phyloP scores from a whole-genome alignment of 2,797 vertebrate species.

The Dipus sagitta region DNA sequence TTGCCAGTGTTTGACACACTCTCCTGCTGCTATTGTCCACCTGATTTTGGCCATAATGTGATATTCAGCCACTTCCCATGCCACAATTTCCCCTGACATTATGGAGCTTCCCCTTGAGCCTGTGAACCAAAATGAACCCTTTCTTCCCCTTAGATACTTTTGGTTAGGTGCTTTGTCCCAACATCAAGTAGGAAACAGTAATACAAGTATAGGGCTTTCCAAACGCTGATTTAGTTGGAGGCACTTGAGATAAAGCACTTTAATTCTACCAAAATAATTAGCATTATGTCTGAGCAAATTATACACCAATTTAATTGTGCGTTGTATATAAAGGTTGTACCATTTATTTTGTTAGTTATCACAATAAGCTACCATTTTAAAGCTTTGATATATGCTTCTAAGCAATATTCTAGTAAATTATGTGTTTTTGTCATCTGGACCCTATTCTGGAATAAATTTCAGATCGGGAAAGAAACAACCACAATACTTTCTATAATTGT shows the following conservation, averaged over 20 bases:
- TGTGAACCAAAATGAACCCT: too few relatives aligned
- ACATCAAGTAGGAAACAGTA: too few relatives aligned
- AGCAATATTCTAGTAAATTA: neutral
- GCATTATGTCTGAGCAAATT: neutral
- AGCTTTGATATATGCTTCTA: neutral
- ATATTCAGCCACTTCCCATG: too few relatives aligned
- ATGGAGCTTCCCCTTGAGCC: too few relatives aligned
- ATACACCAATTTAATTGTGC: neutral
- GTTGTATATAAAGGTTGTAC: neutral
- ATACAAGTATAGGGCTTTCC: neutral
- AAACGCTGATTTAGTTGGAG: conserved; percentile 25
- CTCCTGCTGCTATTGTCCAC: too few relatives aligned
- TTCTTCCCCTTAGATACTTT: too few relatives aligned
- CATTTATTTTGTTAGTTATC: neutral
- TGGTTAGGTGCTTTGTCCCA: too few relatives aligned
- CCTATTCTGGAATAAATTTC: conserved; percentile 12
- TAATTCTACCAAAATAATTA: conserved; percentile 20
- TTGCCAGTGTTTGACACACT: too few relatives aligned
- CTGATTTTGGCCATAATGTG: too few relatives aligned
- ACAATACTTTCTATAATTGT: neutral
- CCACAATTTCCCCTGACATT: too few relatives aligned
- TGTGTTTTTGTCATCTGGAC: neutral
- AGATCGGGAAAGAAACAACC: conserved; percentile 7
- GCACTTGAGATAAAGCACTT: neutral
- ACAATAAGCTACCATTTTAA: neutral